Base-by-base conservation (phyloP, 2,888 invertebrate species). In the Eremobia ochroleuca region DNA sequence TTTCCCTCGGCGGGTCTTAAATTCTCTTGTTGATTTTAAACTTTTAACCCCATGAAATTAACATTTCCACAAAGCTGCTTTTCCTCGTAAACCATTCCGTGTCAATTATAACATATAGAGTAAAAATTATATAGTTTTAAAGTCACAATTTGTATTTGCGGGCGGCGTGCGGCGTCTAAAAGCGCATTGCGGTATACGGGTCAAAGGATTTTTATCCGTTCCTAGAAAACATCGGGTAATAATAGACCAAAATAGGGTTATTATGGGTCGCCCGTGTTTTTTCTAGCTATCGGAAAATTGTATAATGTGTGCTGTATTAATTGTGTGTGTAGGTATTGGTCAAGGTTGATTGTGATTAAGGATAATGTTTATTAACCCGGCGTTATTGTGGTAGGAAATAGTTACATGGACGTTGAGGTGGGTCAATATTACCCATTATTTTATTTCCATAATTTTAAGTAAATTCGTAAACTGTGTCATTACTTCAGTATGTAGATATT, bases 141-240 rank as follows among this genome's bases (percentile, higher is more conserved):
- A 69, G 58, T 68, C 43, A 62, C 46, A 25, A 49, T 72, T 64
- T 62, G 21, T 70, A 67, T 72, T 66, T 72, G 65, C 52, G 66
- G 69, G 58, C 67, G 77, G 73, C 77, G 78, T 68, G 58, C 67
- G 77, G 76, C 80, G 76, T 70, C 72, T 77, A 86, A 84, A 84
- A 88, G 88, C 88, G 88, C 88, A 89, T 69, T 89, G 88, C 88
- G 85, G 85, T 70, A 71, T n/a, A 34, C 28, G 31, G 82, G 84
- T 75, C 68, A 80, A 67, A 82, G 84, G 67, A 87, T 81, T 79
- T 55, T 72, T 77, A 77, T 66, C 43, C 46, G 55, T 86, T 86
- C 75, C 75, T 85, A 83, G 85, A 77, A 86, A 65, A 76, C 31
- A 31, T 1, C 2, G 37, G 28, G 25, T 69, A 73, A 80, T 78